Evolutionary conservation across 2,888 invertebrate genomes (phyloP), one percentile per base, ranked within the genome.

Genomic region (Heliconius ismenius): DNA sequence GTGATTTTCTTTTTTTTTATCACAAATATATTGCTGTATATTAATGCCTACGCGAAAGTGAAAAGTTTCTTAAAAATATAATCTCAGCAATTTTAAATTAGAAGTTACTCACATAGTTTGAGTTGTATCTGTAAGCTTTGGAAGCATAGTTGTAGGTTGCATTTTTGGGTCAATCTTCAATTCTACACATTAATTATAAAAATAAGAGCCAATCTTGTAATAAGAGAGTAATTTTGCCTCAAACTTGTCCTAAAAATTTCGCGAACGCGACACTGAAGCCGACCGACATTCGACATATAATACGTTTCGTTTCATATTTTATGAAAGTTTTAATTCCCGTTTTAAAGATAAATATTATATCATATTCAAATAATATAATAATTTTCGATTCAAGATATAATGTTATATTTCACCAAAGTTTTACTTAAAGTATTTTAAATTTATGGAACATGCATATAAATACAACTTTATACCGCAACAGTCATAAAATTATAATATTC

Each of bases 81-180:
- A 58, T 65, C 28, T 58, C 65, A 65, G 65, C 62, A 83, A 80
- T 65, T 36, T 77, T 70, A 58, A 78, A 72, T 60, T 72, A 49
- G 24, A 75, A 81, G 81, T 84, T 82, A 92, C 94, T 93, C 85
- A 94, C 94, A 94, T 92, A 82, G 92, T 92, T 90, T 94, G 94
- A 80, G 92, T 91, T 79, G 91, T 87, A 81, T 92, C 92, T 84
- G 91, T 84, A 80, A 93, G 89, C 85, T 93, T 92, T 78, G 91
- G 90, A 85, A 92, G 91, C 90, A 92, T 91, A 83, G 90, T 90
- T 77, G 88, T 88, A 81, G 92, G 90, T 87, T 91, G 91, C 91
- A 91, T 92, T 81, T 83, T 84, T 83, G 82, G 78, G 84, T 80
- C 87, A 89, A 82, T 83, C 82, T 83, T 86, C 81, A 81, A 86